Conservation (phyloP, 1,140 invertebrate genomes). For the Leptestheria dahalacensis region DNA sequence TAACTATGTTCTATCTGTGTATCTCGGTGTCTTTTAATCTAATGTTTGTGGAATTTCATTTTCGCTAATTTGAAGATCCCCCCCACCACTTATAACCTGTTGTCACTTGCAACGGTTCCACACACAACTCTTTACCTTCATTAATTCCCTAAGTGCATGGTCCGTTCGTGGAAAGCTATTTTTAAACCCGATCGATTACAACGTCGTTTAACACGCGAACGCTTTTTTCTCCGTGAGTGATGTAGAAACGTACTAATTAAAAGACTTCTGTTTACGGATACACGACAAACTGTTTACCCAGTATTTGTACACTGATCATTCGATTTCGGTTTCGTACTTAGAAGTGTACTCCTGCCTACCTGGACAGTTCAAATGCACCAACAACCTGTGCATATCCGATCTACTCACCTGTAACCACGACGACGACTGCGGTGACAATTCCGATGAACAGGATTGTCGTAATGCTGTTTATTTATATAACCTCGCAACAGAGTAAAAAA, state of each 20-base stretch:
- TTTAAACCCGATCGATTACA: too few relatives aligned
- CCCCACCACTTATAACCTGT: too few relatives aligned
- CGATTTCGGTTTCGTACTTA: constrained; percentile 20
- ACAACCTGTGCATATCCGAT: constrained; percentile 28
- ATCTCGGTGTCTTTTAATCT: too few relatives aligned
- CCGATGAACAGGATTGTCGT: constrained; percentile 30
- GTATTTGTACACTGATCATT: background rate
- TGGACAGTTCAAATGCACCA: constrained; percentile 30
- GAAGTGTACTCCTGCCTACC: constrained; percentile 25
- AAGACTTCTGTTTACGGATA: background rate
- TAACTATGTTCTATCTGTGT: too few relatives aligned
- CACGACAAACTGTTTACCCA: background rate
- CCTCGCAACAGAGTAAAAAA: constrained; percentile 2
- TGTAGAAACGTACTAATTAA: background rate
- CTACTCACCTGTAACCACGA: constrained; percentile 27
- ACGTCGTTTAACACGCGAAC: too few relatives aligned
- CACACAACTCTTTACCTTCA: too few relatives aligned
- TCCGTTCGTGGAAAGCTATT: too few relatives aligned
- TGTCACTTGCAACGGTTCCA: too few relatives aligned
- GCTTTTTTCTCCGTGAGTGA: too few relatives aligned
- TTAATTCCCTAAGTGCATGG: too few relatives aligned
- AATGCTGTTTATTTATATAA: constrained; percentile 13
- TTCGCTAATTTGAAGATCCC: too few relatives aligned
- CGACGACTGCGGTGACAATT: constrained; percentile 30
- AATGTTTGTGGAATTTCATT: too few relatives aligned